phyloP scores from a whole-genome alignment of 2,113 vertebrate genomes.

The Coregonus clupeaformis region DNA sequence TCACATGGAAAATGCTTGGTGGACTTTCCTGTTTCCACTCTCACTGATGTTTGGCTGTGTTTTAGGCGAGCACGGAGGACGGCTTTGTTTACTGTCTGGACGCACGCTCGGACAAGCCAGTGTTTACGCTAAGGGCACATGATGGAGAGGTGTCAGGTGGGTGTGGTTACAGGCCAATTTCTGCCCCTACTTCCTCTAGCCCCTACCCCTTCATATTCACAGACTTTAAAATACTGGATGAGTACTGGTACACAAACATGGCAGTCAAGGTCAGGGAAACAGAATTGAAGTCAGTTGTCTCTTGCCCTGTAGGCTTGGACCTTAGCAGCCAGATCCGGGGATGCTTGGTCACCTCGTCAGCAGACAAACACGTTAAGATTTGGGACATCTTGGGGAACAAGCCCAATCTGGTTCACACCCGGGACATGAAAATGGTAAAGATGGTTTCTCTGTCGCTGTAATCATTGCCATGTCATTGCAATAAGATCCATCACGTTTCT shows the following conservation, averaged over 20 bases:
- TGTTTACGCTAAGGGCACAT: conserved; percentile 93
- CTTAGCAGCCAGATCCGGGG: conserved; percentile 95
- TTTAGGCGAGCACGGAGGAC: conserved; percentile 94
- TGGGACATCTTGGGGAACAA: conserved; percentile 94
- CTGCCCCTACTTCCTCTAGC: neutral
- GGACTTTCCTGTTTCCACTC: neutral
- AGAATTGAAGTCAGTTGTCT: neutral
- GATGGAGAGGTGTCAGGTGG: conserved; percentile 92
- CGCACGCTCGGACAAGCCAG: conserved; percentile 90
- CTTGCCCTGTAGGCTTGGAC: conserved; percentile 78
- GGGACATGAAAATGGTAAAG: conserved; percentile 97
- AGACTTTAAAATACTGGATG: neutral
- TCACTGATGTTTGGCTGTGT: neutral
- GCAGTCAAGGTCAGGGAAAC: neutral
- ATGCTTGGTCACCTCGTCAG: conserved; percentile 91
- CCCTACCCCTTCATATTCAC: neutral
- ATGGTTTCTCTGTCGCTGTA: neutral
- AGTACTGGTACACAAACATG: neutral
- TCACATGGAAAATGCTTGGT: neutral
- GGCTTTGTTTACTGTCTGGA: conserved; percentile 97
- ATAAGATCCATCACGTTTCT: neutral
- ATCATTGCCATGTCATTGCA: too few species aligned
- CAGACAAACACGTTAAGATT: conserved; percentile 91
- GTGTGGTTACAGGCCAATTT: conserved; percentile 3
- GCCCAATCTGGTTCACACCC: conserved; percentile 88